Conservation (phyloP, 2,797 vertebrate species). For the Cyprinella venusta region DNA sequence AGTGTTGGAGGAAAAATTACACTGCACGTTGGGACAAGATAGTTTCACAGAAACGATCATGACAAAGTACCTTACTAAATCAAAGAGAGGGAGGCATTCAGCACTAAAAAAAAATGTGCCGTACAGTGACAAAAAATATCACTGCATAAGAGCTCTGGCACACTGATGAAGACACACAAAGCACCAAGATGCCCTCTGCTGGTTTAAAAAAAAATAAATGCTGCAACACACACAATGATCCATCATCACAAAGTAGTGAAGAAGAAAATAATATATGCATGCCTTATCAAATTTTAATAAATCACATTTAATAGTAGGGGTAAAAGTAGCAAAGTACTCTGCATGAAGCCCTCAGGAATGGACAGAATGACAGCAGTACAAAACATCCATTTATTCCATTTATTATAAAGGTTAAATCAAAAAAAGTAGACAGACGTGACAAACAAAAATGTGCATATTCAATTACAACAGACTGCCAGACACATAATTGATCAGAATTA, state of each 20-base stretch:
- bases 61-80: constrained; percentile 2
- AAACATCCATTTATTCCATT: constrained; percentile 44
- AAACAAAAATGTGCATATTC: constrained; percentile 19
- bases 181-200: constrained; percentile 35
- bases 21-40: constrained; percentile 21
- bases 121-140: neutral
- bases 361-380: neutral
- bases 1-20: constrained; percentile 6
- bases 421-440: neutral
- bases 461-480: constrained; percentile 19
- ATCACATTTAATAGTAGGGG: neutral
- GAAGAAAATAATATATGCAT: neutral
- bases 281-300: neutral
- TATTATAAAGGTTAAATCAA: neutral
- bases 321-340: neutral
- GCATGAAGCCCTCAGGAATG: neutral
- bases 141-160: neutral
- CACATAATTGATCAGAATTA: neutral
- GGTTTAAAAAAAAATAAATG: neutral
- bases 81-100: neutral
- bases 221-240: neutral
- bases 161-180: neutral
- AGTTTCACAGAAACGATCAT: constrained; percentile 12
- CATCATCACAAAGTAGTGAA: neutral
- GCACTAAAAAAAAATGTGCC: neutral